phyloP scores from a whole-genome alignment of 1,140 invertebrate species.

The Artemia franciscana region DNA sequence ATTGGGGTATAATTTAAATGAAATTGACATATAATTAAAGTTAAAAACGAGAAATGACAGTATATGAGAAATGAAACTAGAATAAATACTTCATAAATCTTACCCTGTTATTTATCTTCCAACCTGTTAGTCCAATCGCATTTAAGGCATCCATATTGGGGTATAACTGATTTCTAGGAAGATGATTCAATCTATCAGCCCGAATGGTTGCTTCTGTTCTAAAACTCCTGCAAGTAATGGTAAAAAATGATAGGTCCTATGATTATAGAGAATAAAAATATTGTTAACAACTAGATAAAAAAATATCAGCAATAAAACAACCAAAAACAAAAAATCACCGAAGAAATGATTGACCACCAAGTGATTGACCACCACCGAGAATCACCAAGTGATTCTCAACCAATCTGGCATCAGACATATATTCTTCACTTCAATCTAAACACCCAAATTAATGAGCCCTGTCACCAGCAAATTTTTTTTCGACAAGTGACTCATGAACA shows the following conservation, averaged over 20 bases:
- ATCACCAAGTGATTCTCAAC: too few species aligned
- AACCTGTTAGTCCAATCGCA: constrained; percentile 64
- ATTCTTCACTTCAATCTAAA: too few species aligned
- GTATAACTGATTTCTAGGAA: constrained; percentile 35
- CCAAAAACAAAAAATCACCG: not conserved
- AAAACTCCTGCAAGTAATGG: constrained; percentile 19
- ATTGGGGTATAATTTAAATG: too few species aligned
- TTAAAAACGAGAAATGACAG: too few species aligned
- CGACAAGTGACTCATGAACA: too few species aligned
- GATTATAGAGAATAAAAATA: not conserved
- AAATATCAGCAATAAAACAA: constrained; percentile 3
- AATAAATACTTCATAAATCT: too few species aligned
- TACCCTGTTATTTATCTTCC: constrained; percentile 62
- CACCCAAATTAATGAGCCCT: too few species aligned
- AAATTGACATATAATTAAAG: too few species aligned
- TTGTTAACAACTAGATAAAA: not conserved
- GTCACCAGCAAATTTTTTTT: too few species aligned
- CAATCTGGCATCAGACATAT: too few species aligned
- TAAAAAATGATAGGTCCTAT: not conserved
- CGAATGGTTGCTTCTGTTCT: constrained; percentile 30
- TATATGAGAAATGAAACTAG: too few species aligned
- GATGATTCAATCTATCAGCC: constrained; percentile 30
- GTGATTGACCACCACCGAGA: too few species aligned
- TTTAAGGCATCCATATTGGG: constrained; percentile 75
- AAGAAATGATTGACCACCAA: constrained; percentile 31